Percentiles rank a stretch among this genome's conserved stretches.
Evolutionary conservation across 2,888 invertebrate genomes (phyloP).

Genomic region (Catocala nupta): DNA sequence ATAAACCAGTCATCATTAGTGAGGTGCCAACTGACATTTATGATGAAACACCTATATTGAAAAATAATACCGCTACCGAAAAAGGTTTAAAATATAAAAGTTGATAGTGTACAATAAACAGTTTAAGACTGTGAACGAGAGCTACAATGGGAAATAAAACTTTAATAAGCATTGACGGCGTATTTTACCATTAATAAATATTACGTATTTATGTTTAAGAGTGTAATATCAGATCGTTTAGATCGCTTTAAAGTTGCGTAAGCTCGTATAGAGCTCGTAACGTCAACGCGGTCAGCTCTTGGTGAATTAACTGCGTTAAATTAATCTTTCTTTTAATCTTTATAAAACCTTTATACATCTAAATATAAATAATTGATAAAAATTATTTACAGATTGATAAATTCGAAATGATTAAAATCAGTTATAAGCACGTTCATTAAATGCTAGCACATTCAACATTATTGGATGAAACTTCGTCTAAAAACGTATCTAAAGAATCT

Average conservation of each 20-base stretch:
- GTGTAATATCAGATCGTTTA: conserved; percentile 49
- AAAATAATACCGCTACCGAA: conserved; percentile 23
- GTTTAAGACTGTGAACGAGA: conserved; percentile 24
- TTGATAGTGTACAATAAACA: conserved; percentile 45
- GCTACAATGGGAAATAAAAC: conserved; percentile 46
- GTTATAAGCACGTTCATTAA: no score
- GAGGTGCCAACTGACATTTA: conserved; percentile 45
- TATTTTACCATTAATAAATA: conserved; percentile 50
- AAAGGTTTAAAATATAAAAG: conserved; percentile 42
- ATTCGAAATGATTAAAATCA: no score
- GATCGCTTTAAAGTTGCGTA: conserved; percentile 55
- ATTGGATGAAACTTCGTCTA: no score
- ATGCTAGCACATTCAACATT: no score
- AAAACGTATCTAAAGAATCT: no score
- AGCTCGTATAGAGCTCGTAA: conserved; percentile 59
- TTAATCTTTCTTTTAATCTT: neutral
- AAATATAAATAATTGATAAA: no score
- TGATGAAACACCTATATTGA: conserved; percentile 26
- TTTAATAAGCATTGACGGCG: conserved; percentile 43
- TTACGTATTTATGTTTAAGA: conserved; percentile 45
- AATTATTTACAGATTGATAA: no score
- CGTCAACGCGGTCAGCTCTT: neutral
- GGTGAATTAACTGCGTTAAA: neutral
- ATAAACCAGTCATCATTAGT: conserved; percentile 63
- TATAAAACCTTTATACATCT: no score